These are phyloP conservation scores for Sternotherus odoratus DNA, from an alignment of 2,797 vertebrate species.

Conservation along the genomic window DNA sequence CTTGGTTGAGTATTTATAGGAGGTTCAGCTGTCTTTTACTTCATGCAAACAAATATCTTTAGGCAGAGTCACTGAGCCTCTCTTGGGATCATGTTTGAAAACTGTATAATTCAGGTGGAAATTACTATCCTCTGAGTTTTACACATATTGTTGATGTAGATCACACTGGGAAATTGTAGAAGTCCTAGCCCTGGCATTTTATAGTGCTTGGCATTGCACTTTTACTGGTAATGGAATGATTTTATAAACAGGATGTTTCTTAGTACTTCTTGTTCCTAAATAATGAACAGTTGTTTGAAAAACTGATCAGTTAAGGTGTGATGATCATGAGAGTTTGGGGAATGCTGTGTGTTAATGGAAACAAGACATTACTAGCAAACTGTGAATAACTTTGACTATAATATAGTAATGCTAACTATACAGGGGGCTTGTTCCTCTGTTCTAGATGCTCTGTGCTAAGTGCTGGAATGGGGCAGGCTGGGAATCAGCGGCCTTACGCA, in stretches of 20 bases:
- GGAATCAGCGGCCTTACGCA: not conserved
- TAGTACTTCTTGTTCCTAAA: not conserved
- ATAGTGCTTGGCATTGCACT: not conserved
- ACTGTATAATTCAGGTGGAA: not conserved
- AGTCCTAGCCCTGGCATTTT: not conserved
- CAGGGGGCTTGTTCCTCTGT: not conserved
- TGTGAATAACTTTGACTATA: not conserved
- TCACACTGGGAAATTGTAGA: not conserved
- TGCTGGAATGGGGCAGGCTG: fast-evolving
- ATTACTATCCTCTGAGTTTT: not conserved
- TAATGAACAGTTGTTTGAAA: not conserved
- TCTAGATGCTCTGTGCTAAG: not conserved
- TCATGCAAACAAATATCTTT: not conserved
- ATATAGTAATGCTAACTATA: fast-evolving
- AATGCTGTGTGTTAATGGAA: not conserved
- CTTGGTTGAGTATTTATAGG: not conserved
- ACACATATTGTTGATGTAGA: not conserved
- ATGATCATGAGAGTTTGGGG: not conserved
- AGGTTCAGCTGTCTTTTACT: not conserved
- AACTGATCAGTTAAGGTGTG: not conserved
- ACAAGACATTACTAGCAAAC: not conserved
- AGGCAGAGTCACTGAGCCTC: not conserved
- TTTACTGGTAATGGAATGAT: not conserved
- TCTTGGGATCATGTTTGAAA: not conserved
- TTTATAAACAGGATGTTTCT: not conserved